These are phyloP conservation scores for Notechis scutatus DNA, from an alignment of 2,113 vertebrate species.

Conservation along the genomic window DNA sequence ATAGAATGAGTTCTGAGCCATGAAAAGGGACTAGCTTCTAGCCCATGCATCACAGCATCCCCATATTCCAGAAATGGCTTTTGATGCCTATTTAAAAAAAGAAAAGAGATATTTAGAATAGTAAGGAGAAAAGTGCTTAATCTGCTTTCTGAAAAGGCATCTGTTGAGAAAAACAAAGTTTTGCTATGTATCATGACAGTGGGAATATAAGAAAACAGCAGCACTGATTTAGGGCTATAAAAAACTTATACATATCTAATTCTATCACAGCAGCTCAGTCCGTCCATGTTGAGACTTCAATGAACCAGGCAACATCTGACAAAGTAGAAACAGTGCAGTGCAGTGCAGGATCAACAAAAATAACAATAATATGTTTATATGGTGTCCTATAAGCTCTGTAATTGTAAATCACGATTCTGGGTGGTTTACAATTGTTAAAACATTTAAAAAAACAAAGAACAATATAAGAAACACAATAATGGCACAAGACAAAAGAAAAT, in stretches of 20 bases:
- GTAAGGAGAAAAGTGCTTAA: background rate
- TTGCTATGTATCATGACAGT: background rate
- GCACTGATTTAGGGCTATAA: background rate
- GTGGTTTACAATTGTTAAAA: background rate
- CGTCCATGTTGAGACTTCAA: background rate
- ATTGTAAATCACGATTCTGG: background rate
- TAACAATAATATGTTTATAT: background rate
- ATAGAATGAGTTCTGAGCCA: constrained; percentile 81
- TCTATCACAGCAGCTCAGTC: background rate
- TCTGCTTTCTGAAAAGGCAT: background rate
- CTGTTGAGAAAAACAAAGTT: background rate
- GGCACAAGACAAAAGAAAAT: background rate
- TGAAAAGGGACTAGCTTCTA: constrained; percentile 76
- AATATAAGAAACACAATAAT: background rate
- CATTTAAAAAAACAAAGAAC: background rate
- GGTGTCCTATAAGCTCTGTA: background rate
- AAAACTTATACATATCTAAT: background rate
- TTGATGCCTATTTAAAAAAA: constrained; percentile 69
- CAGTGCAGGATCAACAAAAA: background rate
- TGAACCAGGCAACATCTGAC: background rate
- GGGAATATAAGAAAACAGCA: background rate
- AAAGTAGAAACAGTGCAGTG: background rate
- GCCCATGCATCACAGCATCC: constrained; percentile 78
- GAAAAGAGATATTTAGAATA: background rate
- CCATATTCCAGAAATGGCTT: constrained; percentile 88